Conservation (phyloP, 2,888 invertebrate genomes). For the Tachystola acroxantha region DNA sequence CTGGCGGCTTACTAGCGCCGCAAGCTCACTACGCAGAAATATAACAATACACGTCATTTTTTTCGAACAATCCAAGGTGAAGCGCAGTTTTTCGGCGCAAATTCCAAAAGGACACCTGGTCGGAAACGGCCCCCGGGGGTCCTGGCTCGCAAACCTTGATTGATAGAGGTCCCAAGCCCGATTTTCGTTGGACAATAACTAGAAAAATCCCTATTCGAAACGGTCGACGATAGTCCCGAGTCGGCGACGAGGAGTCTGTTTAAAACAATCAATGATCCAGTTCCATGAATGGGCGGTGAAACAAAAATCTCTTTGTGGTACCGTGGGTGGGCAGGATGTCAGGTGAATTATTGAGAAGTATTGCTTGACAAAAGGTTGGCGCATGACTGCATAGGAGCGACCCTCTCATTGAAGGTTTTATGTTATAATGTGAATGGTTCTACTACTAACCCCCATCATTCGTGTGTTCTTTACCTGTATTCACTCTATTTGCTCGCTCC, state of each 20-base stretch:
- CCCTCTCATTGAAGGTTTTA: background rate
- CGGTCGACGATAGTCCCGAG: conserved; percentile 30
- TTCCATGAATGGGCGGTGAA: conserved; percentile 66
- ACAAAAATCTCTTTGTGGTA: conserved; percentile 56
- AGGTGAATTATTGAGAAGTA: conserved; percentile 48
- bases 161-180: conserved; percentile 64
- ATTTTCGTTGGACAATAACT: conserved; percentile 49
- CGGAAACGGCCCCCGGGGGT: conserved; percentile 75
- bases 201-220: conserved; percentile 31
- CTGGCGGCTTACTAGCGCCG: conserved; percentile 44
- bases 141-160: conserved; percentile 44
- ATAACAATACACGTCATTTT: conserved; percentile 62
- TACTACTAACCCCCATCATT: background rate
- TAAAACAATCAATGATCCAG: conserved; percentile 76
- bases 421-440: background rate
- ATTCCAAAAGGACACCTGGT: conserved; percentile 76
- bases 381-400: background rate
- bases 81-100: conserved; percentile 71
- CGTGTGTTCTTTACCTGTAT: too few species aligned
- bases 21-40: conserved; percentile 60
- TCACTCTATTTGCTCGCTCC: too few species aligned
- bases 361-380: conserved; percentile 7
- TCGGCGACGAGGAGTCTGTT: conserved; percentile 70
- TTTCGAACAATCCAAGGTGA: conserved; percentile 54
- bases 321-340: conserved; percentile 50